phyloP scores from a whole-genome alignment of 2,888 invertebrate species.

The Tipula vernalis region DNA sequence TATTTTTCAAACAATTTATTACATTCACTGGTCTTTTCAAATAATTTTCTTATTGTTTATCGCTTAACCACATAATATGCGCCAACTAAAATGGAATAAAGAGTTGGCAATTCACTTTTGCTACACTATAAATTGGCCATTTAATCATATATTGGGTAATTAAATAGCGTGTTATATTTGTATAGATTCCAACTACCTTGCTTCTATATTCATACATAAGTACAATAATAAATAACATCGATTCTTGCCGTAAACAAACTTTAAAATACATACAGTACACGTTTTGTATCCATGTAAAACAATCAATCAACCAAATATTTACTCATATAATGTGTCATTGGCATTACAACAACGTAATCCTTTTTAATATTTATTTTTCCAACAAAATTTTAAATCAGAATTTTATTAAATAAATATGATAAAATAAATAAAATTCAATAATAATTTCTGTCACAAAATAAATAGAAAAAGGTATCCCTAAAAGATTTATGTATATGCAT shows the following conservation, averaged over 20 bases:
- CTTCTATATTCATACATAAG: no score
- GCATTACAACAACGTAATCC: not conserved
- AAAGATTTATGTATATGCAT: not conserved
- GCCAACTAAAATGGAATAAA: not conserved
- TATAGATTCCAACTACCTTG: no score
- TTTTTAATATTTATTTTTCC: not conserved
- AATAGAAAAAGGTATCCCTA: not conserved
- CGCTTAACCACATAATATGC: not conserved
- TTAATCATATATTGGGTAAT: not conserved
- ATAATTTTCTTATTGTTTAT: not conserved
- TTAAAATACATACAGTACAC: not conserved
- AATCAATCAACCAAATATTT: not conserved
- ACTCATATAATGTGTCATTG: not conserved
- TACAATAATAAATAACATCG: not conserved
- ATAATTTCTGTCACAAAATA: not conserved
- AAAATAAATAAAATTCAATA: not conserved
- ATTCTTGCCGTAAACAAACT: not conserved
- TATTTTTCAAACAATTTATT: not conserved
- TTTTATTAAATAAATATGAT: not conserved
- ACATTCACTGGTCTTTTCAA: not conserved
- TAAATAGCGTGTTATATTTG: no score
- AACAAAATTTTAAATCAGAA: not conserved
- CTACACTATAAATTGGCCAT: not conserved
- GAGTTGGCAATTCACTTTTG: not conserved
- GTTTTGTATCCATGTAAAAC: not conserved